A percentile compares a stretch with the other conserved stretches of the same genome.
These are phyloP conservation scores for Neolamprologus falcicula DNA, from an alignment of 2,113 vertebrate genomes.

Conservation along the genomic window DNA sequence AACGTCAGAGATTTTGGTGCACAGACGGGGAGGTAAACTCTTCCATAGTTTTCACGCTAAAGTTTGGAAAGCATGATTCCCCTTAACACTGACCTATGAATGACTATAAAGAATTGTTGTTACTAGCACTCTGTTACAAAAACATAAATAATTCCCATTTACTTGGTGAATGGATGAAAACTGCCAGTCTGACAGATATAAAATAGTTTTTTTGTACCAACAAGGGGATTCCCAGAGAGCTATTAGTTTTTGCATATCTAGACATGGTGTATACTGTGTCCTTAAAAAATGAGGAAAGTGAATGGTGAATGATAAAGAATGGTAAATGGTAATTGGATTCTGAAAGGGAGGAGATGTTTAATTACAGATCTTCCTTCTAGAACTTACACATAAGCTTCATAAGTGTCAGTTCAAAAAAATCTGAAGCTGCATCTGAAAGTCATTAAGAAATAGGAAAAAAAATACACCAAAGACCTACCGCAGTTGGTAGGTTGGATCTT, in stretches of 20 bases:
- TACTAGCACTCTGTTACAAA: not conserved
- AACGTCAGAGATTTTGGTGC: not conserved
- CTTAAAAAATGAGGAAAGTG: not conserved
- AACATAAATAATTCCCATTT: not conserved
- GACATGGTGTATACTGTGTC: not conserved
- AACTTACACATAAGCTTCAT: not conserved
- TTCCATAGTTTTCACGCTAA: accelerated
- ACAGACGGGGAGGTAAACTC: accelerated
- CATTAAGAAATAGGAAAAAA: not conserved
- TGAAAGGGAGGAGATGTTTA: not conserved
- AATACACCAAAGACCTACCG: not conserved
- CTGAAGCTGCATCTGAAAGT: not conserved
- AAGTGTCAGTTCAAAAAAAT: not conserved
- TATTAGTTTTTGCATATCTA: not conserved
- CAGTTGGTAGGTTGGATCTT: not conserved
- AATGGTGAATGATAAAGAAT: not conserved
- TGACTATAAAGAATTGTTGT: not conserved
- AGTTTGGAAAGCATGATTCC: not conserved
- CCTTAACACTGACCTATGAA: not conserved
- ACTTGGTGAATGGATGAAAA: not conserved
- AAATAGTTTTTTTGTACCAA: not conserved
- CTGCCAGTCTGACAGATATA: not conserved
- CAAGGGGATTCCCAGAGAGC: not conserved
- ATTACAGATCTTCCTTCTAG: not conserved
- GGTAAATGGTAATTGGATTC: not conserved